Evolutionary conservation across 2,797 vertebrate species (phyloP).

Genomic region (Coilia nasus): DNA sequence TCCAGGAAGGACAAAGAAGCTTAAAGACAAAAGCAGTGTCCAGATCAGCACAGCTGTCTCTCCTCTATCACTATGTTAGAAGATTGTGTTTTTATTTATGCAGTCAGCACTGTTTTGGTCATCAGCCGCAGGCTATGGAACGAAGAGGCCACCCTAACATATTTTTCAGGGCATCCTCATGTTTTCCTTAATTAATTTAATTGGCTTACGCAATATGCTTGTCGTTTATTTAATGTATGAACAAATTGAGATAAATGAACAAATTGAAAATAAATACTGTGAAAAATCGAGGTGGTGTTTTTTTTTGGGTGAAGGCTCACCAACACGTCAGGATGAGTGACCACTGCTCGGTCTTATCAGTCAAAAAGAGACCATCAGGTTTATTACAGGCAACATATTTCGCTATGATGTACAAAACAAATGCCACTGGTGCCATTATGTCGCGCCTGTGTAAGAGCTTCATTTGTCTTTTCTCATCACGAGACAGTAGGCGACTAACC

Average conservation of each 20-base stretch:
- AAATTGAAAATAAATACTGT: not conserved
- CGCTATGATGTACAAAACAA: constrained; percentile 36
- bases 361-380: constrained; percentile 38
- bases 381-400: constrained; percentile 48
- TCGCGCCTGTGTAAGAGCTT: not conserved
- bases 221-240: not conserved
- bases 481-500: not conserved
- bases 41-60: constrained; percentile 23
- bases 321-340: constrained; percentile 12
- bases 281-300: constrained; percentile 40
- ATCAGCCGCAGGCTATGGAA: not conserved
- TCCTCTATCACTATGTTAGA: not conserved
- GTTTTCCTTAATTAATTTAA: not conserved
- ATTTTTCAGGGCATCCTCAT: not conserved
- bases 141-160: not conserved
- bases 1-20: not conserved
- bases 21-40: not conserved
- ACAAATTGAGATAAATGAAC: not conserved
- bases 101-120: not conserved
- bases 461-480: constrained; percentile 28
- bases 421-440: constrained; percentile 37
- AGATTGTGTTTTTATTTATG: constrained; percentile 19
- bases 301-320: constrained; percentile 14
- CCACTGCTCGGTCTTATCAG: constrained; percentile 32
- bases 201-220: not conserved